Evolutionary conservation across 2,797 vertebrate species (phyloP).

Genomic region (Enteromius mattozi): DNA sequence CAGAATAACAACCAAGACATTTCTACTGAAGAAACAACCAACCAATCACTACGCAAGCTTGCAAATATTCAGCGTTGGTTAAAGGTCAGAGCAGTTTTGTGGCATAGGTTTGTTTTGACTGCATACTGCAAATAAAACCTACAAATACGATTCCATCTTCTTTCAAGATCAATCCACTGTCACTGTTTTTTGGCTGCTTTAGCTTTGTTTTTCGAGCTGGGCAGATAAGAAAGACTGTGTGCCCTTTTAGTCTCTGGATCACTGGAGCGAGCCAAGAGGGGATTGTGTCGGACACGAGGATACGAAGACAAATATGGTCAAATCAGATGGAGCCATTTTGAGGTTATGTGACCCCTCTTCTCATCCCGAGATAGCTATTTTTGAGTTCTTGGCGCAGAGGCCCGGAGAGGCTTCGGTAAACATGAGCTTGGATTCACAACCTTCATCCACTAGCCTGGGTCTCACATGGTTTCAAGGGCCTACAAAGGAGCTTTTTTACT

Average conservation of each 20-base stretch:
- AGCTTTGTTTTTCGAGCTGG: conserved; percentile 10
- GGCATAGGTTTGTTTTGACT: background rate
- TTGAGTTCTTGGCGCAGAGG: conserved; percentile 55
- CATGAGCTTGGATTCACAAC: conserved; percentile 56
- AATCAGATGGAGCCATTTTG: conserved; percentile 63
- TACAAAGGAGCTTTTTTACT: conserved; percentile 61
- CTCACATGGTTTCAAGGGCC: conserved; percentile 37
- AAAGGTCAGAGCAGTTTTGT: background rate
- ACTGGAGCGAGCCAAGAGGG: conserved; percentile 52
- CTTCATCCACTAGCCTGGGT: conserved; percentile 38
- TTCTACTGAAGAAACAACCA: conserved; percentile 62
- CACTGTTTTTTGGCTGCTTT: background rate
- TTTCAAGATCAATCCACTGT: conserved; percentile 10
- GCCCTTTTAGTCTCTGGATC: conserved; percentile 52
- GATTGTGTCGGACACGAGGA: conserved; percentile 47
- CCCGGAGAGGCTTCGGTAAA: conserved; percentile 62
- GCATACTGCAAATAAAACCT: background rate
- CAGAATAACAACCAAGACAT: conserved; percentile 58
- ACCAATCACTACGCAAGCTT: background rate
- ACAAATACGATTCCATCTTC: background rate
- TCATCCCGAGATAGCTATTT: conserved; percentile 61
- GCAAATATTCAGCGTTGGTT: background rate
- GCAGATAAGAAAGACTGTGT: conserved; percentile 3
- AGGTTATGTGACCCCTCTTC: conserved; percentile 62
- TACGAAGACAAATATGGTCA: conserved; percentile 72